Base-by-base conservation (phyloP, 2,113 vertebrate species). In the Sylvilagus bachmani region DNA sequence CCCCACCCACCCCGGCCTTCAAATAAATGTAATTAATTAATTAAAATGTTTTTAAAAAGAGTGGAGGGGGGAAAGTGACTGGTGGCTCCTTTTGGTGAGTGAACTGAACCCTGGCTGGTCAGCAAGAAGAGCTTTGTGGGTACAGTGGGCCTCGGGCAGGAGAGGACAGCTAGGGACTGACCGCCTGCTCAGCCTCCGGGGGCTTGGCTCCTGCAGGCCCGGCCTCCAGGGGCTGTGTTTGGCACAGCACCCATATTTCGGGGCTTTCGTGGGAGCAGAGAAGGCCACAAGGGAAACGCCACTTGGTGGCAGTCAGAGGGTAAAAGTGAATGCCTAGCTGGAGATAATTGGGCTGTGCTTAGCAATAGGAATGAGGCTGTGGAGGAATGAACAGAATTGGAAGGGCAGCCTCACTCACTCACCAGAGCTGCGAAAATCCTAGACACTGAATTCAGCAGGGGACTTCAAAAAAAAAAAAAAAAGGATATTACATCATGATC, bases 381-480 rank as follows among this genome's bases (percentile, higher is more conserved):
- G 25, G 58, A 88, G 51, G 38, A 58, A 66, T 74, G 7, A 73
- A 91, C 73, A 95, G 95, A 95, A 80, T 81, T n/a, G 91, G 67
- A 92, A 44, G 51, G 58, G 13, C 73, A 69, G 53, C 73, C 31
- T 78, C 67, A 90, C 79, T 67, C 71, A 36, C 36, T 79, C 27
- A 78, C 78, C 44, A 69, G 4, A 82, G 38, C 77, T 31, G 38
- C 31, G 51, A 80, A 95, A 87, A 73, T 49, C 58, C 49, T 79
- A 70, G 70, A 93, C 89, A 94, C 2, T 25, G 14, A 82, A 85
- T 83, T 96, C 33, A 66, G 36, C 29, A 31, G 17, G 22, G 17
- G 92, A 31, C 70, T 44, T 33, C 44, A 44, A 44, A 44, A 44
- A 44, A 44, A 44, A 38, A 38, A 44, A 70, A 64, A 71, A 82